Conservation (phyloP, 2,888 invertebrate genomes). For the Mimachlamys varia region DNA sequence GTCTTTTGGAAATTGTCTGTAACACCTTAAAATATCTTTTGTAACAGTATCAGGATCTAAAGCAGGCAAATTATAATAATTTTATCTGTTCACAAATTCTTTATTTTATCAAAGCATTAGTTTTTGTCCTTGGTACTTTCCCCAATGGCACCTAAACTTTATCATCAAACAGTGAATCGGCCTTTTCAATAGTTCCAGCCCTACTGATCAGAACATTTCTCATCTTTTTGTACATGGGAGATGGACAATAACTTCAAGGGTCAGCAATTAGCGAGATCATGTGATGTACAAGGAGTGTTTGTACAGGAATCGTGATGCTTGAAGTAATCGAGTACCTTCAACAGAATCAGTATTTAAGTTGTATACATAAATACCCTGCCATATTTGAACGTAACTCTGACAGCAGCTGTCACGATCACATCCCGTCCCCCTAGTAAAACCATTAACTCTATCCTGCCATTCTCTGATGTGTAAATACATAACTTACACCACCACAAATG, state of each 20-base stretch:
- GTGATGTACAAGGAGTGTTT: neutral
- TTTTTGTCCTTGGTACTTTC: neutral
- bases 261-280: neutral
- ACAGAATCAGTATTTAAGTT: neutral
- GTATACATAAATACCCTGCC: neutral
- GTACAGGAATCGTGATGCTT: neutral
- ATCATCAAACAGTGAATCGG: neutral
- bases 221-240: neutral
- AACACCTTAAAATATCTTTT: too few species aligned
- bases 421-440: neutral
- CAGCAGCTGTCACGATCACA: neutral
- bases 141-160: neutral
- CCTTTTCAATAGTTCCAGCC: neutral
- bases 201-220: neutral
- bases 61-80: neutral
- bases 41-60: neutral
- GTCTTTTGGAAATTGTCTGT: too few species aligned
- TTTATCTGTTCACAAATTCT: neutral
- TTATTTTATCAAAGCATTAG: neutral
- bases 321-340: slow-evolving; percentile 7
- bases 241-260: neutral
- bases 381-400: neutral
- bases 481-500: neutral
- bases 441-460: neutral
- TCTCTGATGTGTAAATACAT: neutral